A percentile compares a stretch with the other conserved stretches of the same genome.
These are phyloP conservation scores for Callithrix jacchus DNA, from an alignment of 2,113 vertebrate species.

Conservation along the genomic window DNA sequence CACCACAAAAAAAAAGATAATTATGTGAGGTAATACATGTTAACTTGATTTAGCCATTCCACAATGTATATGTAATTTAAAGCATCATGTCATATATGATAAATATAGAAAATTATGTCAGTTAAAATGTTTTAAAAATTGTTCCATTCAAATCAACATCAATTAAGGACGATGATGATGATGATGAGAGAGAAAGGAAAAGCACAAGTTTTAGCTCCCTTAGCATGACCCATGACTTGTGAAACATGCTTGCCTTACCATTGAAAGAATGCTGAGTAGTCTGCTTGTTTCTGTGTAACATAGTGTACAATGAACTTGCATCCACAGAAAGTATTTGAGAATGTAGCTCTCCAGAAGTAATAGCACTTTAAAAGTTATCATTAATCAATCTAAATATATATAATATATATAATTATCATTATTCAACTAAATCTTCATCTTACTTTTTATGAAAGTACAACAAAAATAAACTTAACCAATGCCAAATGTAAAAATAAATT, in stretches of 20 bases:
- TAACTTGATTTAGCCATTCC: neutral
- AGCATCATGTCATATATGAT: neutral
- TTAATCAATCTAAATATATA: neutral
- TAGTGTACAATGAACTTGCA: neutral
- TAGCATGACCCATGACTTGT: neutral
- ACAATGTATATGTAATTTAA: neutral
- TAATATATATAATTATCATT: neutral
- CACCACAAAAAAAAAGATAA: neutral
- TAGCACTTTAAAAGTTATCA: neutral
- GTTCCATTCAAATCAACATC: neutral
- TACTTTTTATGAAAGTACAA: neutral
- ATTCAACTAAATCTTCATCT: neutral
- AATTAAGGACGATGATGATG: neutral
- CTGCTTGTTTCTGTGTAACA: neutral
- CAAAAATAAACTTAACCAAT: neutral
- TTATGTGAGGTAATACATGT: neutral
- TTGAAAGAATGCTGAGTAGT: neutral
- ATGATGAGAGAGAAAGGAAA: neutral
- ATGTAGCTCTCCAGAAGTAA: neutral
- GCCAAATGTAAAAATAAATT: neutral
- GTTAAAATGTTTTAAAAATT: neutral
- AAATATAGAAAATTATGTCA: neutral
- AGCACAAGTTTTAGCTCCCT: neutral
- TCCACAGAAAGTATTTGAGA: neutral
- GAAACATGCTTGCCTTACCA: neutral